Evolutionary conservation across 2,888 invertebrate genomes (phyloP), one percentile per base, ranked within the genome.

Genomic region (Rambutsinella grinnellia): DNA sequence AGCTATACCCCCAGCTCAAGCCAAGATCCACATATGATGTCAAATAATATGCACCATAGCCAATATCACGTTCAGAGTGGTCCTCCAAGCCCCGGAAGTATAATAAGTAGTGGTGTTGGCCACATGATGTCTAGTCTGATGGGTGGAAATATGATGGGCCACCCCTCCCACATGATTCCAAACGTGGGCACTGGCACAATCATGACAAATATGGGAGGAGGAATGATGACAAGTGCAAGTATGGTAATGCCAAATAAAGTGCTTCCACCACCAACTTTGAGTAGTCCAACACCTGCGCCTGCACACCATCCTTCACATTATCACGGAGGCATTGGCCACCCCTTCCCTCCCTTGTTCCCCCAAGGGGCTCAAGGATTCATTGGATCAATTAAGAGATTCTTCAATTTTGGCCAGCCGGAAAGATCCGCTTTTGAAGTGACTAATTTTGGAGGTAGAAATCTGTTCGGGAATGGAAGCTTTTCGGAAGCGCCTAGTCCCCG

Each of bases 341-440:
- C 36, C n/a, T 51, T 27, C 5, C 49, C 61, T 44, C 72, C 72
- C 19, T 44, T 46, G 3, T 15, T 19, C 0, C 49, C 63, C 1
- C 53, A 66, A 10, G 62, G 67, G 8, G 61, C 61, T 1, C 66
- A 26, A 0, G 81, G 80, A 13, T 54, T 82, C 1, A 46, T 82
- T 15, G 71, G 79, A 21, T 75, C 77, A 3, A 80, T 82, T 19
- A 68, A 66, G 47, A 23, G 80, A 21, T 51, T 82, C 13, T 81
- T 82, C 53, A 49, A 46, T 10, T 82, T 82, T 51, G 80, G 78
- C 2, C 66, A 60, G 13, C 60, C 65, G 2, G 26, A 66, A 13
- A 36, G 68, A 17, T 51, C 74, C 49, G 61, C 67, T 6, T n/a
- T 26, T 1, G 69, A 65, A 13, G 28, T 77, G 3, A 69, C 63